Evolutionary conservation across 2,113 vertebrate genomes (phyloP).

Genomic region (Callionymus lyra): DNA sequence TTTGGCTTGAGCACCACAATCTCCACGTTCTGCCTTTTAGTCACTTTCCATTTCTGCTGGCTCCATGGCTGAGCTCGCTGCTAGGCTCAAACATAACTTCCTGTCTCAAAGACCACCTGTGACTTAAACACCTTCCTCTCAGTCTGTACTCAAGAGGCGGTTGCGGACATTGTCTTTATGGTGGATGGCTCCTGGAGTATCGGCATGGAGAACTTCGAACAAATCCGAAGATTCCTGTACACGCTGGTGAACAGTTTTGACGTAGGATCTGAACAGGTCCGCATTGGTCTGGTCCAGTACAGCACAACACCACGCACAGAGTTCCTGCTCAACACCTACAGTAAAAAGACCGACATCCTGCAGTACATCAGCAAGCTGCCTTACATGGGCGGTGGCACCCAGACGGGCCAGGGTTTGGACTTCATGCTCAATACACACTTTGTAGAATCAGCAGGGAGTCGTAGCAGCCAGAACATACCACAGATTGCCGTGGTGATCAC

Average conservation of each 20-base stretch:
- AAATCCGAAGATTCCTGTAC: conserved; percentile 77
- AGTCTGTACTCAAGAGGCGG: conserved; percentile 75
- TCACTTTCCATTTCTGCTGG: not conserved
- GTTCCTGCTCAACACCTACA: conserved; percentile 77
- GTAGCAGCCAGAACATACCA: conserved; percentile 50
- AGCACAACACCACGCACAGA: conserved; percentile 72
- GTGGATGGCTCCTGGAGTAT: conserved; percentile 86
- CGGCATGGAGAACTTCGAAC: conserved; percentile 76
- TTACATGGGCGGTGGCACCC: conserved; percentile 70
- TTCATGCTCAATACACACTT: conserved; percentile 76
- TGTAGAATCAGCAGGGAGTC: conserved; percentile 72
- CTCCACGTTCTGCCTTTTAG: conserved; percentile 1
- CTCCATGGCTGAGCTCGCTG: no score
- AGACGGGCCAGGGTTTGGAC: conserved; percentile 75
- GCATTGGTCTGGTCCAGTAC: conserved; percentile 82
- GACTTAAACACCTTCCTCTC: conserved; percentile 56
- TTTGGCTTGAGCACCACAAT: not conserved
- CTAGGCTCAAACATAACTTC: not conserved
- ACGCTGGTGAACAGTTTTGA: conserved; percentile 77
- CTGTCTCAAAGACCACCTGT: not conserved
- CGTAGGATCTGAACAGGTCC: conserved; percentile 69
- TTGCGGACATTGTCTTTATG: conserved; percentile 90
- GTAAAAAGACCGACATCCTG: conserved; percentile 64
- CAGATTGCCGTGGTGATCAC: conserved; percentile 55
- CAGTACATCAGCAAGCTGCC: conserved; percentile 69